Evolutionary conservation across 1,140 invertebrate genomes (phyloP), one percentile per base, ranked within the genome.

Genomic region (Cydia splendana): DNA sequence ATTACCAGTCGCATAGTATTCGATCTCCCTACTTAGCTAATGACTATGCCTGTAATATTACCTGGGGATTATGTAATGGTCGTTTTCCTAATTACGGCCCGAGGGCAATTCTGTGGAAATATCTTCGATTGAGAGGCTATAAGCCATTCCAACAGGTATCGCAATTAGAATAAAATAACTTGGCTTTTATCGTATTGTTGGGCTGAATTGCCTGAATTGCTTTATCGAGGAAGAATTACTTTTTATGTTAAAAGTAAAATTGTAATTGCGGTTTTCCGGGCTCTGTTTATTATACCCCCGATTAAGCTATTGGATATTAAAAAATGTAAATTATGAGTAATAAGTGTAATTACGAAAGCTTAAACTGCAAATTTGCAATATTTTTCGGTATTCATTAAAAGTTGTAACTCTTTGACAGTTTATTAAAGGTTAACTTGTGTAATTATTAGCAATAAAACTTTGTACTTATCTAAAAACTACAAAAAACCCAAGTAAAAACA

Each of bases 281-380:
- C 69, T 53, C 76, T 82, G 82, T 87, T 88, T 87, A 88, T 87
- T 6, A 86, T 84, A 83, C 76, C 82, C 78, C 67, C 83, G 81
- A 87, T 87, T 86, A 13, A 51, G 48, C 48, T 51, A n/a, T 51
- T 51, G 48, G 48, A 51, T 51, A 51, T 51, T n/a, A 15, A 4
- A 42, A 42, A 42, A 42, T 42, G 48, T 0, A 15, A 51, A 51
- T 51, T 51, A n/a, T 10, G 9, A 10, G 9, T 42, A 24, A n/a
- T n/a, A n/a, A n/a, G n/a, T n/a, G n/a, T n/a, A 2, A 42, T 34
- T 34, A 6, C 2, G 34, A 34, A 34, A 34, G 5, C 4, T 34
- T 34, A 6, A 34, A 34, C 34, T 42, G 7, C 38, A 42, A 42
- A 42, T 42, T 10, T 42, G 4, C 38, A 42, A 10, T 42, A 38